These are phyloP conservation scores for Grantiella picta DNA, from an alignment of 2,113 vertebrate species.

Conservation along the genomic window DNA sequence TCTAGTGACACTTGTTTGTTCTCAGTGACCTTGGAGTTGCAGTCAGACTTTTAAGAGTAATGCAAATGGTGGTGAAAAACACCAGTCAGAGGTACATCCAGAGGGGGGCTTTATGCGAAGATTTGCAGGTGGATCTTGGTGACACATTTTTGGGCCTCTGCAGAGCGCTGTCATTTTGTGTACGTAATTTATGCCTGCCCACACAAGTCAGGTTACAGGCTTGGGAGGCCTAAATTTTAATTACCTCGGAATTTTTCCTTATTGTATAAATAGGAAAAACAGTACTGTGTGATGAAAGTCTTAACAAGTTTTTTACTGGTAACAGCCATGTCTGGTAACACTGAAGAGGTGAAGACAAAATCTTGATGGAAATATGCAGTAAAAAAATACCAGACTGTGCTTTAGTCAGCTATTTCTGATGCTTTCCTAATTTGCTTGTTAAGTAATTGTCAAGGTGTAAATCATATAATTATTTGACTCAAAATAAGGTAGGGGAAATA, in stretches of 20 bases:
- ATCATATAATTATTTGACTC: background rate
- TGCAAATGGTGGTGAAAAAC: background rate
- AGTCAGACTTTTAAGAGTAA: background rate
- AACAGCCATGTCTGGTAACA: background rate
- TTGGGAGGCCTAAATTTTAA: background rate
- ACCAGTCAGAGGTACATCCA: fast-evolving
- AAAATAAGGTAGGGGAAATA: background rate
- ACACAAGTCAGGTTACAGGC: background rate
- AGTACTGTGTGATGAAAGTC: background rate
- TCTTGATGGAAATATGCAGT: background rate
- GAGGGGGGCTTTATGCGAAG: fast-evolving
- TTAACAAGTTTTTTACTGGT: background rate
- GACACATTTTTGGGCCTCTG: background rate
- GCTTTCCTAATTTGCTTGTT: background rate
- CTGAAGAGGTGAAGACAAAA: background rate
- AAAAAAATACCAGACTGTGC: background rate
- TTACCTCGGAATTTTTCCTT: background rate
- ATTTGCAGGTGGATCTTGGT: background rate
- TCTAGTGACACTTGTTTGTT: background rate
- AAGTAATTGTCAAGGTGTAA: background rate
- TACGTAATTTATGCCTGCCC: background rate
- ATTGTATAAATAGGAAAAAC: background rate
- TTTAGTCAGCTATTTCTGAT: background rate
- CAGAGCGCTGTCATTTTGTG: background rate
- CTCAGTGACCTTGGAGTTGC: background rate